Conservation (phyloP, 2,113 vertebrate genomes). For the Sebastes schlegelii region DNA sequence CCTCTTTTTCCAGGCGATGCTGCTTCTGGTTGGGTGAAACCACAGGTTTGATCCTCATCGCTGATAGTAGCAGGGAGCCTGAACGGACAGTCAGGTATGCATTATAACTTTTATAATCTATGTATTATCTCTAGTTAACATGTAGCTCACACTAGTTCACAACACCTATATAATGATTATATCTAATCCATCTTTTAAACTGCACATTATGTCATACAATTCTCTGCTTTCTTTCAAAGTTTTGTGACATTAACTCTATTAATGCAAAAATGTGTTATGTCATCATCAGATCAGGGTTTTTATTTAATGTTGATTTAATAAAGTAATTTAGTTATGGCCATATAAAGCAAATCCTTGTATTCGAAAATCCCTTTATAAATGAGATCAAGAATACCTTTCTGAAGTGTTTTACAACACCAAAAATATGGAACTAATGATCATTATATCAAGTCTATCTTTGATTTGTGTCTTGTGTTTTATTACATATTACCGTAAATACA, state of each 20-base stretch:
- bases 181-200: background rate
- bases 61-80: slow-evolving; percentile 7
- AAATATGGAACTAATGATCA: background rate
- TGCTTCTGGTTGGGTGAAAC: slow-evolving; percentile 11
- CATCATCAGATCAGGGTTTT: background rate
- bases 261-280: background rate
- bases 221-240: background rate
- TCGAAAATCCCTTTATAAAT: background rate
- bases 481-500: background rate
- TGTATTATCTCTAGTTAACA: background rate
- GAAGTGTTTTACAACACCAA: background rate
- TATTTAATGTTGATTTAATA: background rate
- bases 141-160: background rate
- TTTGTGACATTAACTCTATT: background rate
- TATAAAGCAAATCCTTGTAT: background rate
- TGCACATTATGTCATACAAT: background rate
- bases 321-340: background rate
- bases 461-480: background rate
- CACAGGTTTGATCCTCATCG: background rate
- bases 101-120: background rate
- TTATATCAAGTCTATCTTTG: background rate
- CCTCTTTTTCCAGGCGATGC: slow-evolving; percentile 31
- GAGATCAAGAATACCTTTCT: background rate
- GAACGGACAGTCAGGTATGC: slow-evolving; percentile 42
- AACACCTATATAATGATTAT: background rate